These are phyloP conservation scores for Porphyrio hochstetteri DNA, from an alignment of 2,113 vertebrate genomes.

Conservation along the genomic window DNA sequence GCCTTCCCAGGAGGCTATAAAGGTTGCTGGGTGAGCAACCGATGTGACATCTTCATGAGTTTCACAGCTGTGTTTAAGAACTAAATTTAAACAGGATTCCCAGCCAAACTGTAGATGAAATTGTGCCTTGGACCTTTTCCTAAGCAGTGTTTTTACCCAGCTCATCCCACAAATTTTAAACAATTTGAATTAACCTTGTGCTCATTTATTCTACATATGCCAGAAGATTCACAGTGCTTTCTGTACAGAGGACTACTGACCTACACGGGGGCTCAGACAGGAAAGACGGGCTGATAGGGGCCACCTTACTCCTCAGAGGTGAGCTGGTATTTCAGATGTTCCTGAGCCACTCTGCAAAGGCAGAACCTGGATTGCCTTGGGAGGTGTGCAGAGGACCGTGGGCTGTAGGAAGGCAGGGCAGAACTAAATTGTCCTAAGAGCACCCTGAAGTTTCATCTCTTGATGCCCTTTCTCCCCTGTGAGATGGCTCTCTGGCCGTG, in stretches of 20 bases:
- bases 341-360: background rate
- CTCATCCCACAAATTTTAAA: background rate
- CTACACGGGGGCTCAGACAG: background rate
- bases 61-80: constrained; percentile 38
- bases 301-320: background rate
- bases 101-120: background rate
- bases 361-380: background rate
- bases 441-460: background rate
- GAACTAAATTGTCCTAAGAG: background rate
- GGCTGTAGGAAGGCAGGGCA: background rate
- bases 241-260: background rate
- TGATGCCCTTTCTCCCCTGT: background rate
- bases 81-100: constrained; percentile 9
- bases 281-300: background rate
- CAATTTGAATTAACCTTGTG: background rate
- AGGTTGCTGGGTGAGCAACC: background rate
- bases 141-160: background rate
- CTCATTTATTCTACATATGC: background rate
- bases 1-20: background rate
- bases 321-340: background rate
- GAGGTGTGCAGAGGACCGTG: background rate
- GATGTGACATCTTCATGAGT: background rate
- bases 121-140: background rate
- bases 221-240: background rate
- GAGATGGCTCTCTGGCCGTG: background rate